Evolutionary conservation across 2,888 invertebrate genomes (phyloP).

Genomic region (Brachylomia viminalis): DNA sequence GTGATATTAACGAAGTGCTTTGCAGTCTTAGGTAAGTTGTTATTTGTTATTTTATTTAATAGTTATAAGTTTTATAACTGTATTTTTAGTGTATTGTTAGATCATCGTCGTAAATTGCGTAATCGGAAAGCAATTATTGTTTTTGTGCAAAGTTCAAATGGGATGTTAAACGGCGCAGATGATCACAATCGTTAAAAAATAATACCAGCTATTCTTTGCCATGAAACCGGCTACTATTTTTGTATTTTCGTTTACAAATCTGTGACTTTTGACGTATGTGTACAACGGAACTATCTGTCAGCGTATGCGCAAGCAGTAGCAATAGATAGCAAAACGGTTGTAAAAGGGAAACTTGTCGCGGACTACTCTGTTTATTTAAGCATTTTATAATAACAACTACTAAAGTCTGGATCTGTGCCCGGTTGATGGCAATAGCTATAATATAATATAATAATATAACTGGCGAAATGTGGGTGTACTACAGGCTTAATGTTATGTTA

Average conservation of each 20-base stretch:
- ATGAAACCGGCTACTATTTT: background rate
- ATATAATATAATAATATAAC: too few relatives aligned
- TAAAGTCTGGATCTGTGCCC: too few relatives aligned
- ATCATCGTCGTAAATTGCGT: conserved; percentile 20
- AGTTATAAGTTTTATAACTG: background rate
- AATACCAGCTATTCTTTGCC: background rate
- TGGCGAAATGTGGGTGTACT: too few relatives aligned
- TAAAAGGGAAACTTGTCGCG: background rate
- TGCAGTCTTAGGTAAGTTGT: conserved; percentile 73
- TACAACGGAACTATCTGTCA: background rate
- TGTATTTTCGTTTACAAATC: background rate
- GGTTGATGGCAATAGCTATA: too few relatives aligned
- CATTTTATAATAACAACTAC: too few relatives aligned
- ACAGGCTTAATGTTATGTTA: too few relatives aligned
- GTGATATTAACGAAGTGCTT: conserved; percentile 68
- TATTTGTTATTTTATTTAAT: conserved; percentile 19
- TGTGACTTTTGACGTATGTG: background rate
- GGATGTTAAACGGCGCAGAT: conserved; percentile 7
- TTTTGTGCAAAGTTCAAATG: conserved; percentile 30
- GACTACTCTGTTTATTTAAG: background rate
- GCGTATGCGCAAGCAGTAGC: conserved; percentile 4
- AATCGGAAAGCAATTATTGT: conserved; percentile 35
- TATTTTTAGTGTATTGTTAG: conserved; percentile 18
- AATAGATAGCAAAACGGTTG: background rate
- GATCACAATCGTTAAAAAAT: background rate